These are phyloP conservation scores for Falco punctatus DNA, from an alignment of 2,113 vertebrate genomes.

Conservation along the genomic window DNA sequence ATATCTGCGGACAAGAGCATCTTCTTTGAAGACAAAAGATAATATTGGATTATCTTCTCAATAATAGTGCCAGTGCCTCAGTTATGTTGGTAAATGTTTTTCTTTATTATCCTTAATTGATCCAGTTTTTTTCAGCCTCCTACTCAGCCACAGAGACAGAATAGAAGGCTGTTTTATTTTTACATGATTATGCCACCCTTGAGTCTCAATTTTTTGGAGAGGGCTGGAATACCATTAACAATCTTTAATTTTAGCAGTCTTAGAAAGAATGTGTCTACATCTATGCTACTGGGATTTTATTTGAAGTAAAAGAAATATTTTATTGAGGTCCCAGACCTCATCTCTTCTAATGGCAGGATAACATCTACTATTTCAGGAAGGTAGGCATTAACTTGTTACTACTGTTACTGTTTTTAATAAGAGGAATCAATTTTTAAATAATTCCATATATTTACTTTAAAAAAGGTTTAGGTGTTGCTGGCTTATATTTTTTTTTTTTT, in stretches of 20 bases:
- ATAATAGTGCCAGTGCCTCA: not conserved
- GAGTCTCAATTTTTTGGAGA: not conserved
- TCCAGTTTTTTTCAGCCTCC: not conserved
- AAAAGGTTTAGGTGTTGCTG: not conserved
- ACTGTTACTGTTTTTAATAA: not conserved
- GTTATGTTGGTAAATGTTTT: not conserved
- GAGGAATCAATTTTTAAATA: not conserved
- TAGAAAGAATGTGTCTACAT: not conserved
- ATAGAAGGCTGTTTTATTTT: not conserved
- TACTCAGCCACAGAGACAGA: not conserved
- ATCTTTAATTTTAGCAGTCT: not conserved
- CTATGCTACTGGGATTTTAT: not conserved
- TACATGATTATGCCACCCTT: not conserved
- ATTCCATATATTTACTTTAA: not conserved
- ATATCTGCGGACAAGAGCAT: not conserved
- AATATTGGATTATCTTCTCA: not conserved
- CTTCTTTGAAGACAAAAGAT: not conserved
- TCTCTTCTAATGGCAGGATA: not conserved
- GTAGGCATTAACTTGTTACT: not conserved
- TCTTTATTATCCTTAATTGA: constrained; percentile 9
- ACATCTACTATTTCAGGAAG: not conserved
- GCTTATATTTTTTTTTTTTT: not conserved
- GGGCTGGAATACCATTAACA: not conserved
- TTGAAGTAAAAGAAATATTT: not conserved
- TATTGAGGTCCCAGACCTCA: not conserved